These are phyloP conservation scores for Ernsta delagoae DNA, from an alignment of 2,888 invertebrate genomes.

Conservation along the genomic window DNA sequence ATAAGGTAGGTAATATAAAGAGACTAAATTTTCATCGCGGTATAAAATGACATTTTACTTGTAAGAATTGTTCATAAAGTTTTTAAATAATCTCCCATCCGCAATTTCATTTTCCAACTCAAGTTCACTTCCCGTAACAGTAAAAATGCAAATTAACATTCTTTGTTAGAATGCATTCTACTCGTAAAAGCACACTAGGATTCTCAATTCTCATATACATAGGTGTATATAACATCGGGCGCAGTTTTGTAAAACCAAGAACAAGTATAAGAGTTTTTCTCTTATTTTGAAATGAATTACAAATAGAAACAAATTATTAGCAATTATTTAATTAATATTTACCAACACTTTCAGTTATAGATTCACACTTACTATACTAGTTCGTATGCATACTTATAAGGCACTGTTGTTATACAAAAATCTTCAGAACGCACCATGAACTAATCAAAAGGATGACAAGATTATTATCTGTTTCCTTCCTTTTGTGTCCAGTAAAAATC, in stretches of 20 bases:
- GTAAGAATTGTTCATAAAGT: slow-evolving; percentile 13
- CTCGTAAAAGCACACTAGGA: slow-evolving; percentile 20
- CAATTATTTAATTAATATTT: too few relatives aligned
- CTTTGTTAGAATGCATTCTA: slow-evolving; percentile 35
- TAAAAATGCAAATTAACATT: slow-evolving; percentile 37
- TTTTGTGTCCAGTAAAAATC: slow-evolving; percentile 39
- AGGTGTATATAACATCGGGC: slow-evolving; percentile 16
- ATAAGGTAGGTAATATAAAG: too few relatives aligned
- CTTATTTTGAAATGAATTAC: too few relatives aligned
- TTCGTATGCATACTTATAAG: too few relatives aligned
- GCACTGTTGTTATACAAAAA: not conserved
- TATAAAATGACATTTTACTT: not conserved
- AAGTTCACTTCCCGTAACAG: slow-evolving; percentile 36
- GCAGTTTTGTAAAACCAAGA: slow-evolving; percentile 32
- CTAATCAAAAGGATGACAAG: slow-evolving; percentile 5
- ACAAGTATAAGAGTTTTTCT: not conserved
- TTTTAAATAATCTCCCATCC: slow-evolving; percentile 15
- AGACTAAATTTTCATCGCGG: not conserved
- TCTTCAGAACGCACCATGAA: not conserved
- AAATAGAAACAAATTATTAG: too few relatives aligned
- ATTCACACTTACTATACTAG: too few relatives aligned
- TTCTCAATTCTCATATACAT: not conserved
- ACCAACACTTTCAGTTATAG: too few relatives aligned
- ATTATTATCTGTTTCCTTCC: not conserved
- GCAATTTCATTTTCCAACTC: slow-evolving; percentile 31